phyloP scores from a whole-genome alignment of 1,140 invertebrate genomes.

The Dolichoris vasculosae region DNA sequence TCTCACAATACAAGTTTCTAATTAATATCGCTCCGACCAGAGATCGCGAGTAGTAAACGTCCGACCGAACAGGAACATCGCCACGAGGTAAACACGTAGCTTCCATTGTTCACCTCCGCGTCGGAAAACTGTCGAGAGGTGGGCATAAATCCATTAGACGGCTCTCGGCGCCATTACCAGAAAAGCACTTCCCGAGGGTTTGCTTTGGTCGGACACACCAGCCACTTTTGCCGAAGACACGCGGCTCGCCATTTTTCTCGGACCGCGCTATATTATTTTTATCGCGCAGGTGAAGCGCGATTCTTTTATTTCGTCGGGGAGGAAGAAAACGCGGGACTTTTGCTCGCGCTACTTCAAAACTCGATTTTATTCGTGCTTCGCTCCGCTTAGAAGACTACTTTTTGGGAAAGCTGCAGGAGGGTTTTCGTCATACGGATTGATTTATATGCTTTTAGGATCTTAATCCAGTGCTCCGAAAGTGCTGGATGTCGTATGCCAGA shows the following conservation, averaged over 20 bases:
- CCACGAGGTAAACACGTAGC: neutral
- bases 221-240: too few species aligned
- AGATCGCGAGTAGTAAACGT: neutral
- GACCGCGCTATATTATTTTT: neutral
- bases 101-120: slow-evolving; percentile 13
- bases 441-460: slow-evolving; percentile 14
- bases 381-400: too few species aligned
- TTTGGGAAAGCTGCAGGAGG: neutral
- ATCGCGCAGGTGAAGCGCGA: neutral
- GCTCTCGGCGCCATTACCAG: slow-evolving; percentile 47
- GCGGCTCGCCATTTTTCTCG: neutral
- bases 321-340: neutral
- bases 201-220: neutral
- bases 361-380: neutral
- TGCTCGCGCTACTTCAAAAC: neutral
- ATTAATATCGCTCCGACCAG: neutral
- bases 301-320: neutral
- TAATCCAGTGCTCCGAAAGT: neutral
- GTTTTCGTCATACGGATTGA: neutral
- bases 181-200: slow-evolving; percentile 38
- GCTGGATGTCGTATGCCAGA: neutral
- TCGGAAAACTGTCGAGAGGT: slow-evolving; percentile 12
- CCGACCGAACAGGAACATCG: neutral
- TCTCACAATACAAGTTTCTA: neutral
- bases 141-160: slow-evolving; percentile 49